A percentile compares a stretch with the other conserved stretches of the same genome.
Evolutionary conservation across 1,140 invertebrate species (phyloP).

Genomic region (Pseudomyrmex pallidus): DNA sequence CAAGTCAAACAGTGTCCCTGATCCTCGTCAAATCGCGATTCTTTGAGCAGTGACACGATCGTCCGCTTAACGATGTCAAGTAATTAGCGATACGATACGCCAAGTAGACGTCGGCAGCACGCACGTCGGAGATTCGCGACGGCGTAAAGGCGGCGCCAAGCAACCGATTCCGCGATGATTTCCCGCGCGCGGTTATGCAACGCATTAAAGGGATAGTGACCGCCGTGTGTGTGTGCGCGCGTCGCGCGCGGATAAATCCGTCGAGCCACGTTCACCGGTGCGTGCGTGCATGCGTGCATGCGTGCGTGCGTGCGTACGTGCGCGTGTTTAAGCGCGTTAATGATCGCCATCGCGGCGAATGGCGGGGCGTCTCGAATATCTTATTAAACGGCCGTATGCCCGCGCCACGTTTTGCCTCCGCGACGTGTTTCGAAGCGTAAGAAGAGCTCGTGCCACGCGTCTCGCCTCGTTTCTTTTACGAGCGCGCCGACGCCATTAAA

Average conservation of each 20-base stretch:
- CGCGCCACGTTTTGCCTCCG: constrained; percentile 30
- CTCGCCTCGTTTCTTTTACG: constrained; percentile 46
- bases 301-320: not conserved
- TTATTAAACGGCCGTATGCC: constrained; percentile 53
- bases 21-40: not conserved
- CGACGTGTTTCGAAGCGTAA: constrained; percentile 49
- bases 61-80: constrained; percentile 33
- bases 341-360: constrained; percentile 39
- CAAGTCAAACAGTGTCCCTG: not conserved
- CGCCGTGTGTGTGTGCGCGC: constrained; percentile 37
- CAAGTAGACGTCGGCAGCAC: constrained; percentile 40
- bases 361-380: constrained; percentile 60
- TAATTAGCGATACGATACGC: constrained; percentile 63
- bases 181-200: constrained; percentile 56
- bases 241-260: constrained; percentile 41
- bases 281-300: not conserved
- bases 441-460: constrained; percentile 49
- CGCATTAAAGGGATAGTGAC: constrained; percentile 61
- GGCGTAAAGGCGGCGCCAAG: constrained; percentile 67
- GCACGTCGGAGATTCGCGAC: not conserved
- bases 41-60: constrained; percentile 15
- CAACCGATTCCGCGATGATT: constrained; percentile 59
- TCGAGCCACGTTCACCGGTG: not conserved
- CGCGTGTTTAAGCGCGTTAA: constrained; percentile 50
- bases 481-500: constrained; percentile 35